Evolutionary conservation across 2,888 invertebrate species (phyloP).

Genomic region (Drosophila differens): DNA sequence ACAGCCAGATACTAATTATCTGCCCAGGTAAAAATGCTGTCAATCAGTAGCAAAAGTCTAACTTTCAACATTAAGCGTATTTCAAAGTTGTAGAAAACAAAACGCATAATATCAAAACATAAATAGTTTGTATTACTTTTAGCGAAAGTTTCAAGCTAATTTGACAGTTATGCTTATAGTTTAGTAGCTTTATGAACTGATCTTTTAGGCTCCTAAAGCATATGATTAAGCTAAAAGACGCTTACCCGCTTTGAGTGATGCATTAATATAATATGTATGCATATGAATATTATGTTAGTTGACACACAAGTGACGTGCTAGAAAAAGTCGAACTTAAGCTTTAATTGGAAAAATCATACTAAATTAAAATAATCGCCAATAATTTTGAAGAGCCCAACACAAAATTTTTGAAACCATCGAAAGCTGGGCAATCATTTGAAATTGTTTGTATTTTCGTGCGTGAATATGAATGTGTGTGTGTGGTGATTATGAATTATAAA

Average conservation of each 20-base stretch:
- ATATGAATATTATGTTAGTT: not conserved
- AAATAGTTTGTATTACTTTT: not conserved
- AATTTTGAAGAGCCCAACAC: slow-evolving; percentile 46
- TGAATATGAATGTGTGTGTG: slow-evolving; percentile 4
- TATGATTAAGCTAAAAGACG: not conserved
- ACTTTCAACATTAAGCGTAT: not conserved
- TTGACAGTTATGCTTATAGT: not conserved
- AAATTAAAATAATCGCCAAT: slow-evolving; percentile 67
- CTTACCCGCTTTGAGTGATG: slow-evolving; percentile 48
- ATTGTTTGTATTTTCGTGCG: slow-evolving; percentile 12
- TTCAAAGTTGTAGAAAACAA: not conserved
- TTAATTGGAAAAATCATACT: slow-evolving; percentile 71
- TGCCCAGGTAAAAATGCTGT: not conserved
- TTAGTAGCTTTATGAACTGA: not conserved
- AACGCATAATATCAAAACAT: not conserved
- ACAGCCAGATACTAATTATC: not conserved
- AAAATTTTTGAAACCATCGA: slow-evolving; percentile 30
- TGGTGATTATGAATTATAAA: slow-evolving; percentile 49
- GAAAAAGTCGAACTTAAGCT: slow-evolving; percentile 57
- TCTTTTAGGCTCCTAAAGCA: not conserved
- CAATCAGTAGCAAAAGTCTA: not conserved
- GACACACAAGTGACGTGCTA: not conserved
- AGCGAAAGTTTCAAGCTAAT: not conserved
- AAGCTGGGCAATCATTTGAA: slow-evolving; percentile 26
- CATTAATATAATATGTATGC: slow-evolving; percentile 11